Evolutionary conservation across 2,113 vertebrate species (phyloP).

Genomic region (Lophochroa leadbeateri): DNA sequence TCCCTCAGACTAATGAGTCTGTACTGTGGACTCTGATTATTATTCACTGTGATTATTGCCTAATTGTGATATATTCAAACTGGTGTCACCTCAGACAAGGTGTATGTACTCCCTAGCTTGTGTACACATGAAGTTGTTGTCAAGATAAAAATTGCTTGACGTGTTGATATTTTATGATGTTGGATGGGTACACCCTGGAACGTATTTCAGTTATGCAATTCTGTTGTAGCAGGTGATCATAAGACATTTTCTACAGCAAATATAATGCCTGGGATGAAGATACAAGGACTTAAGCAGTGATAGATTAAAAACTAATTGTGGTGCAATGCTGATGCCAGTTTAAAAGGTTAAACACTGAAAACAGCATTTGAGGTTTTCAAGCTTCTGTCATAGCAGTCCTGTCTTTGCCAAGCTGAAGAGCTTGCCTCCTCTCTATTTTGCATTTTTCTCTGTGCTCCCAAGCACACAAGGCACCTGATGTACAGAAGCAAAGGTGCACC

Average conservation of each 20-base stretch:
- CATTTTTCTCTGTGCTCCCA: not conserved
- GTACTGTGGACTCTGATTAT: not conserved
- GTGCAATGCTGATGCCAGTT: not conserved
- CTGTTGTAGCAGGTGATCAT: not conserved
- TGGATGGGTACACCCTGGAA: not conserved
- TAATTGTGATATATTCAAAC: conserved; percentile 5
- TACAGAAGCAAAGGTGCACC: not conserved
- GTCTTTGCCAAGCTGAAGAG: not conserved
- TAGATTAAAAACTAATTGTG: conserved; percentile 13
- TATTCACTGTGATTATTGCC: not conserved
- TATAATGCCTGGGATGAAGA: not conserved
- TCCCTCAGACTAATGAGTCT: not conserved
- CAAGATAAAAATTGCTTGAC: not conserved
- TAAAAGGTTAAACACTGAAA: conserved; percentile 30
- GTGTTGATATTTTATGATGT: not conserved
- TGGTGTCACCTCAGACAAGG: not conserved
- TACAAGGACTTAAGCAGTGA: not conserved
- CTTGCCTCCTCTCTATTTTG: not conserved
- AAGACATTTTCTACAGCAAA: conserved; percentile 1
- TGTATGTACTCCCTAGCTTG: not conserved
- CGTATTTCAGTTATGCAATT: not conserved
- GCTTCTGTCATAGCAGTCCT: not conserved
- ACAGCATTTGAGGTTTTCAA: not conserved
- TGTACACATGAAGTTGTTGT: not conserved
- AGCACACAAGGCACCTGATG: not conserved